A percentile compares a stretch with the other conserved stretches of the same genome.
phyloP scores from a whole-genome alignment of 2,888 invertebrate species.

The Tipula unca region DNA sequence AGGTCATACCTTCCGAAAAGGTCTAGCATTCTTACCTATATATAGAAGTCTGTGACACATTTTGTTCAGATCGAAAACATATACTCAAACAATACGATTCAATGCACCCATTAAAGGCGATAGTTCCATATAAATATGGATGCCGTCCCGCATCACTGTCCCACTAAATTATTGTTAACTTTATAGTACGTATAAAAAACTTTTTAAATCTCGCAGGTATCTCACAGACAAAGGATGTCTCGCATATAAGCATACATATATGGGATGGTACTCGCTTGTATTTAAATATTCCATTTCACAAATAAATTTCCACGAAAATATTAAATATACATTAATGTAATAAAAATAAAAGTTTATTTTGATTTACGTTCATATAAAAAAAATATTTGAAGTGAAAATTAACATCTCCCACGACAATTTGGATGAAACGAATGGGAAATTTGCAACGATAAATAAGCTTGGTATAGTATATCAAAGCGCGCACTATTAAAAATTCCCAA shows the following conservation, averaged over 20 bases:
- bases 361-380: neutral
- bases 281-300: neutral
- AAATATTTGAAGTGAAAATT: neutral
- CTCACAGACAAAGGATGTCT: neutral
- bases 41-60: too few species aligned
- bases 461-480: neutral
- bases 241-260: neutral
- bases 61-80: too few species aligned
- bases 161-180: neutral
- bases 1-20: too few species aligned
- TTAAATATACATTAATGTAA: neutral
- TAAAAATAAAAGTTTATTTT: neutral
- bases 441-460: neutral
- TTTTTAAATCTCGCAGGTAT: neutral
- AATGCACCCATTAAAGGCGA: neutral
- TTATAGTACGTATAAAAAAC: neutral
- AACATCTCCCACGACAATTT: neutral
- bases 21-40: too few species aligned
- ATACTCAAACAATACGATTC: too few species aligned
- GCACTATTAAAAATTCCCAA: too few species aligned
- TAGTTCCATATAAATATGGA: neutral
- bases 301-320: neutral
- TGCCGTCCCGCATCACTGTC: neutral
- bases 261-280: neutral
- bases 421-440: neutral